phyloP scores from a whole-genome alignment of 2,113 vertebrate genomes.

The Rattus rattus region DNA sequence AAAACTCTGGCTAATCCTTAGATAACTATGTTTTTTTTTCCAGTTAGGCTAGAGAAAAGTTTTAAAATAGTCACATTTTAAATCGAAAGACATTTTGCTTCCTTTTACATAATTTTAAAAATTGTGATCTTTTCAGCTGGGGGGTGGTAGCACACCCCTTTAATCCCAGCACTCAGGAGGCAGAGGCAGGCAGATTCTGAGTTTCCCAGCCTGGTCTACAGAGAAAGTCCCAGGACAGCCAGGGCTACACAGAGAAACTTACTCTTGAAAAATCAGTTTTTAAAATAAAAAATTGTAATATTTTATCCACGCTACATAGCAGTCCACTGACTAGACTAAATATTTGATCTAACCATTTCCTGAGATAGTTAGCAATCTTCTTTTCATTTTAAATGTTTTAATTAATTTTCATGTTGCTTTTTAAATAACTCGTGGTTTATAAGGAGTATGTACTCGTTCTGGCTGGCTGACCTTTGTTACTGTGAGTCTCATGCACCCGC shows the following conservation, averaged over 20 bases:
- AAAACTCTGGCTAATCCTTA: constrained; percentile 38
- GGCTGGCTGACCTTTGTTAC: background rate
- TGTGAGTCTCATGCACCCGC: constrained; percentile 11
- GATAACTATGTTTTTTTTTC: constrained; percentile 9
- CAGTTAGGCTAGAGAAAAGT: background rate
- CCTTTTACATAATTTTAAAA: constrained; percentile 24
- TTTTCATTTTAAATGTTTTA: constrained; percentile 19
- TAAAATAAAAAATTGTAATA: background rate
- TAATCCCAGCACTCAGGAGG: background rate
- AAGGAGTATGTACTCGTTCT: background rate
- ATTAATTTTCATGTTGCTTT: constrained; percentile 13
- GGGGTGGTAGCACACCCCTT: background rate
- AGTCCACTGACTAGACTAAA: background rate
- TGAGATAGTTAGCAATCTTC: constrained; percentile 15
- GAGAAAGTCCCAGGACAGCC: background rate
- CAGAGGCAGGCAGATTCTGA: background rate
- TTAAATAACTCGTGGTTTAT: constrained; percentile 20
- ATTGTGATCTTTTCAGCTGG: constrained; percentile 23
- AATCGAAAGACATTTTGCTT: background rate
- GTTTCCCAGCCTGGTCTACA: background rate
- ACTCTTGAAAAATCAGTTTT: background rate
- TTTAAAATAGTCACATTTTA: constrained; percentile 21
- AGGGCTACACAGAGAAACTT: background rate
- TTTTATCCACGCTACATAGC: background rate
- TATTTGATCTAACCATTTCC: constrained; percentile 29